phyloP scores from a whole-genome alignment of 2,888 invertebrate species.

The Lithophane socia region DNA sequence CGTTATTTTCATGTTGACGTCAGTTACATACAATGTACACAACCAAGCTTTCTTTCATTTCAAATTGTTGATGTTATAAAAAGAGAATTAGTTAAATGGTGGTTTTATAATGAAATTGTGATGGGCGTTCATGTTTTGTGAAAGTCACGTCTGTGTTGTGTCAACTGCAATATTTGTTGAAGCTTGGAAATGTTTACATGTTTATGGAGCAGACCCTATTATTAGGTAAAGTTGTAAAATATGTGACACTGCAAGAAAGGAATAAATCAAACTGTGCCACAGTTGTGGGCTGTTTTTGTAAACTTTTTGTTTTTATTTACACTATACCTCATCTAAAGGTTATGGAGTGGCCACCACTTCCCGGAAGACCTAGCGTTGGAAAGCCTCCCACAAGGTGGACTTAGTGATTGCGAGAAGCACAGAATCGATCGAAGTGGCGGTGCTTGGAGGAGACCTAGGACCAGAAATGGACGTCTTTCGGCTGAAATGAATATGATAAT shows the following conservation, averaged over 20 bases:
- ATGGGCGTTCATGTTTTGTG: conserved; percentile 52
- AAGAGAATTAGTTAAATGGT: conserved; percentile 41
- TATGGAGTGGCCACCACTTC: too few species aligned
- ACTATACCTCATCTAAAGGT: neutral
- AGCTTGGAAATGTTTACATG: conserved; percentile 71
- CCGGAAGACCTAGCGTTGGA: too few species aligned
- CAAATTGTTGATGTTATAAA: conserved; percentile 35
- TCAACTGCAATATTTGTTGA: conserved; percentile 65
- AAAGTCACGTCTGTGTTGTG: conserved; percentile 58
- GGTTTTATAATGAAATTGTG: conserved; percentile 45
- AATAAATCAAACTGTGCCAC: conserved; percentile 88
- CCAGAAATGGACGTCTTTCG: too few species aligned
- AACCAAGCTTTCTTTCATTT: conserved; percentile 56
- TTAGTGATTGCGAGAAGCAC: too few species aligned
- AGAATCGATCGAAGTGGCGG: too few species aligned
- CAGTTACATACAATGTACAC: conserved; percentile 62
- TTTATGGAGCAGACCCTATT: conserved; percentile 76
- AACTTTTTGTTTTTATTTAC: conserved; percentile 38
- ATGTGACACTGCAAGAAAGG: conserved; percentile 81
- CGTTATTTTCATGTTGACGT: conserved; percentile 60
- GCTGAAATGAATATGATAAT: too few species aligned
- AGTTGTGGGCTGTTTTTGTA: conserved; percentile 86
- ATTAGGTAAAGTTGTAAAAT: conserved; percentile 77
- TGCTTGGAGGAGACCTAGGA: too few species aligned
- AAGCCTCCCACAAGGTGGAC: too few species aligned